phyloP scores from a whole-genome alignment of 2,888 invertebrate species.

The Limnephilus marmoratus region DNA sequence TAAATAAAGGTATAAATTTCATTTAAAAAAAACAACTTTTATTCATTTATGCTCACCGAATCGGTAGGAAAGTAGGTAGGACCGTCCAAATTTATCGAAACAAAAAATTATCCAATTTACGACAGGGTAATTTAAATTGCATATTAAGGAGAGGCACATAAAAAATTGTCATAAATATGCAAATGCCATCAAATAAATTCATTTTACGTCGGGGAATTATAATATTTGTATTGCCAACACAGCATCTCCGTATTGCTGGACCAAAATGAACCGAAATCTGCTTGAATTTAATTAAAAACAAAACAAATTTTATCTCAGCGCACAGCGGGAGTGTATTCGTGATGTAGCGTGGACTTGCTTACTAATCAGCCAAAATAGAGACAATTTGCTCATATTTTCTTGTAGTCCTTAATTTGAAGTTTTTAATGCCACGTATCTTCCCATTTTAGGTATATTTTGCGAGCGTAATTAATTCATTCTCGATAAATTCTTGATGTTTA shows the following conservation, averaged over 20 bases:
- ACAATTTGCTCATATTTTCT: neutral
- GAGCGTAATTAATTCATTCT: neutral
- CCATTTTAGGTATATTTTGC: neutral
- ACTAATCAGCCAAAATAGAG: constrained; percentile 55
- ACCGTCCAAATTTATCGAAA: neutral
- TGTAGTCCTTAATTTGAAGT: neutral
- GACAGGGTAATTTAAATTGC: constrained; percentile 23
- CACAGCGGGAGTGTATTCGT: constrained; percentile 49
- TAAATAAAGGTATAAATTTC: neutral
- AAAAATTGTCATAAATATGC: constrained; percentile 42
- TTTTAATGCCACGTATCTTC: neutral
- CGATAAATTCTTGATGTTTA: neutral
- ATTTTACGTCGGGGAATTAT: constrained; percentile 30
- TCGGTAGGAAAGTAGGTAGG: neutral
- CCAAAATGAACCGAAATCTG: constrained; percentile 47
- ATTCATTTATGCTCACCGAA: neutral
- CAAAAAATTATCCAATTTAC: constrained; percentile 24
- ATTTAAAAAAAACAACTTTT: neutral
- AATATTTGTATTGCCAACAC: constrained; percentile 9
- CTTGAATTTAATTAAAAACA: constrained; percentile 64
- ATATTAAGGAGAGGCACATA: constrained; percentile 3
- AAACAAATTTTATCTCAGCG: constrained; percentile 63
- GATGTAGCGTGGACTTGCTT: constrained; percentile 53
- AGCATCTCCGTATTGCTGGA: constrained; percentile 6
- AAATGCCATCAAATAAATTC: constrained; percentile 37